phyloP scores from a whole-genome alignment of 2,888 invertebrate genomes.

The Omphaloscelis lunosa region DNA sequence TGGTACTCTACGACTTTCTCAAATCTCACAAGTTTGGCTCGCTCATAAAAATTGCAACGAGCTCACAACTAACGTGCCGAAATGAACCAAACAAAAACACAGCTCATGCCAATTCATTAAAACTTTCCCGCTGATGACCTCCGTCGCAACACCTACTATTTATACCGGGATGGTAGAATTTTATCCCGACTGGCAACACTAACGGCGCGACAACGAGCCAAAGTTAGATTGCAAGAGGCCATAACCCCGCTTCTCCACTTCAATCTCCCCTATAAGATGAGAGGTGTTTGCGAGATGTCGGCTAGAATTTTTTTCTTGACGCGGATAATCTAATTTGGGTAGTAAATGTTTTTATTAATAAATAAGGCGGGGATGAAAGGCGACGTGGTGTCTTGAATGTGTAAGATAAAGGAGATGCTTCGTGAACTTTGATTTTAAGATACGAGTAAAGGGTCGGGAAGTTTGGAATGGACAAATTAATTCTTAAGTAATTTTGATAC shows the following conservation, averaged over 20 bases:
- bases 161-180: slow-evolving; percentile 74
- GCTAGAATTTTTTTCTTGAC: slow-evolving; percentile 69
- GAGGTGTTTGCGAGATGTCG: slow-evolving; percentile 70
- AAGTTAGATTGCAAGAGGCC: slow-evolving; percentile 84
- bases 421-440: slow-evolving; percentile 45
- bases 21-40: slow-evolving; percentile 61
- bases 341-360: slow-evolving; percentile 74
- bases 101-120: slow-evolving; percentile 84
- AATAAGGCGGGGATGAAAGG: slow-evolving; percentile 69
- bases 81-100: slow-evolving; percentile 72
- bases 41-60: slow-evolving; percentile 70
- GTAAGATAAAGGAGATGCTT: slow-evolving; percentile 55
- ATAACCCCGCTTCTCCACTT: slow-evolving; percentile 73
- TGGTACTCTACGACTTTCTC: slow-evolving; percentile 50
- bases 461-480: slow-evolving; percentile 47
- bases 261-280: slow-evolving; percentile 73
- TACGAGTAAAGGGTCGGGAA: slow-evolving; percentile 26
- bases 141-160: slow-evolving; percentile 75
- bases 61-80: slow-evolving; percentile 67
- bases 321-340: slow-evolving; percentile 74
- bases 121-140: slow-evolving; percentile 82
- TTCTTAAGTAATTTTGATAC: slow-evolving; percentile 49
- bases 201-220: slow-evolving; percentile 83
- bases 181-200: slow-evolving; percentile 77
- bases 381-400: slow-evolving; percentile 66